These are phyloP conservation scores for Bucorvus abyssinicus DNA, from an alignment of 2,797 vertebrate species.

Conservation along the genomic window DNA sequence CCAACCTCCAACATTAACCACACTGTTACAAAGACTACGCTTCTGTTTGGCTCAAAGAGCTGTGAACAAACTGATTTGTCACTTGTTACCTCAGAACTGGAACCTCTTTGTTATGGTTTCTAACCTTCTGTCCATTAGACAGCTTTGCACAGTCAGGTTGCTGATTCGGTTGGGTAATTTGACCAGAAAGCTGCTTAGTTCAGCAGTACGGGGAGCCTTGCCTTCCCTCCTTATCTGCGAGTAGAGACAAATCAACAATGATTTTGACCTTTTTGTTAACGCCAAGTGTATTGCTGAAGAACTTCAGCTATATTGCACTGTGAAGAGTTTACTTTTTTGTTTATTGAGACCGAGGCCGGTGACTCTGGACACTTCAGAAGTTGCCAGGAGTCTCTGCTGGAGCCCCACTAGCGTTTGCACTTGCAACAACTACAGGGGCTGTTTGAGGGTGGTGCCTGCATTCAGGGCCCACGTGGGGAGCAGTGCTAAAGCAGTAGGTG, in stretches of 20 bases:
- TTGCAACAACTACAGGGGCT: background rate
- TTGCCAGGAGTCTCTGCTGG: background rate
- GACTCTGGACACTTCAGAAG: background rate
- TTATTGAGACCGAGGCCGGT: background rate
- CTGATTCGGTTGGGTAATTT: accelerated
- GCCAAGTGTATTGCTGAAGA: accelerated
- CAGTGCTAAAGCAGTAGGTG: background rate
- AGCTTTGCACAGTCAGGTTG: background rate
- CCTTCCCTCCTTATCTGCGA: background rate
- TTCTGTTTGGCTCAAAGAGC: background rate
- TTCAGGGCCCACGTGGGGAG: background rate
- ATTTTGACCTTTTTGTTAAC: background rate
- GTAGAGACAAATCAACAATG: background rate
- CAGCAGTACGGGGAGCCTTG: background rate
- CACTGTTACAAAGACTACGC: background rate
- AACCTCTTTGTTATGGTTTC: background rate
- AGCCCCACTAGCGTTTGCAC: background rate
- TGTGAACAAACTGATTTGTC: background rate
- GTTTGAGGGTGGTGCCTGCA: background rate
- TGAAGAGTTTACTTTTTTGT: accelerated
- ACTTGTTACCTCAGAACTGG: background rate
- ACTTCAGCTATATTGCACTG: background rate
- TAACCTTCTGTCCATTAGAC: background rate
- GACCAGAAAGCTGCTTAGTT: background rate
- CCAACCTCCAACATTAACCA: background rate